Conservation (phyloP, 2,113 vertebrate species). For the Oreochromis spilurus region DNA sequence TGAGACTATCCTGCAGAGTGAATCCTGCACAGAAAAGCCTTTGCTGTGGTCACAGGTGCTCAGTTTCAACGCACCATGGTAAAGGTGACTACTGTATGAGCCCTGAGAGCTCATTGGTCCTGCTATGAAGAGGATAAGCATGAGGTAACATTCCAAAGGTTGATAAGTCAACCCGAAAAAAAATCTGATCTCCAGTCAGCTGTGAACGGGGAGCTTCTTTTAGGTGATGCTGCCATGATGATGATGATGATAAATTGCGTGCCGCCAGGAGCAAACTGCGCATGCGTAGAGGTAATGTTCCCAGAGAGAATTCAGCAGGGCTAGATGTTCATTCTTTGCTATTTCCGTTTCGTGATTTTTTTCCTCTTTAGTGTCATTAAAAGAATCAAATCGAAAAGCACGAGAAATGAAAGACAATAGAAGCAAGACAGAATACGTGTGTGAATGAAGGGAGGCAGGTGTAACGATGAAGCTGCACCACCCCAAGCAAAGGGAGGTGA, state of each 20-base stretch:
- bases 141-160: neutral
- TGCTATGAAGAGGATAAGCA: neutral
- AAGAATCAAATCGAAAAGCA: neutral
- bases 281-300: neutral
- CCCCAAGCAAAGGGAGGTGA: neutral
- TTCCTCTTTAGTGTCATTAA: fast-evolving
- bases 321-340: neutral
- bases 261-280: neutral
- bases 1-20: neutral
- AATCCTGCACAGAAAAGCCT: neutral
- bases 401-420: neutral
- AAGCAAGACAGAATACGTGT: neutral
- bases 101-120: neutral
- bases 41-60: neutral
- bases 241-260: neutral
- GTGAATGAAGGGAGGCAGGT: neutral
- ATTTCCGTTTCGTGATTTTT: neutral
- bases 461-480: neutral
- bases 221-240: neutral
- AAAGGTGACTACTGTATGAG: neutral
- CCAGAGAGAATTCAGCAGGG: neutral
- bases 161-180: neutral
- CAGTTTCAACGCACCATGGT: neutral
- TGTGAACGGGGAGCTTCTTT: neutral
- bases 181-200: slow-evolving; percentile 12